phyloP scores from a whole-genome alignment of 2,113 vertebrate genomes.

The Oophaga pumilio region DNA sequence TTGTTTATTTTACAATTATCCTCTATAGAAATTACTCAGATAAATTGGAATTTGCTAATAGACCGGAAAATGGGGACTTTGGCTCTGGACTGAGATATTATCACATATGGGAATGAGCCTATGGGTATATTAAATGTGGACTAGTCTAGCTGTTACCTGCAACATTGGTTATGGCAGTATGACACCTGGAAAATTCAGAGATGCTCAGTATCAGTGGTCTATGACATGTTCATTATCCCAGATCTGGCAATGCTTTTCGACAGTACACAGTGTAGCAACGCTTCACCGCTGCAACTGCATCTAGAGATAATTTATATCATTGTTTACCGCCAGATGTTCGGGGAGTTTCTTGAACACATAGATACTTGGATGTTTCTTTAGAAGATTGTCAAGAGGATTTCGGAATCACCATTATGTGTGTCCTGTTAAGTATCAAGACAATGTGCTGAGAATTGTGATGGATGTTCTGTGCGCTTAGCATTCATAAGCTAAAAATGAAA shows the following conservation, averaged over 20 bases:
- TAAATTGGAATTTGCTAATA: constrained; percentile 7
- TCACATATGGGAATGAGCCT: not conserved
- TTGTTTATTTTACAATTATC: not conserved
- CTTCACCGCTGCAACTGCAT: constrained; percentile 1
- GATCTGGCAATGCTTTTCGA: constrained; percentile 19
- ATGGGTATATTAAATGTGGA: constrained; percentile 26
- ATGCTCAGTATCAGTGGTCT: constrained; percentile 17
- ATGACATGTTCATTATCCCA: constrained; percentile 33
- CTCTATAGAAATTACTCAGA: constrained; percentile 8
- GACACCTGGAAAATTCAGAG: constrained; percentile 33
- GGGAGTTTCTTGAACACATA: not conserved
- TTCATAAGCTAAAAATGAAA: not conserved
- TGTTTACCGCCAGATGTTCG: constrained; percentile 36
- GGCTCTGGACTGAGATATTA: constrained; percentile 4
- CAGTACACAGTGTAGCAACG: constrained; percentile 26
- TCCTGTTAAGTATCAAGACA: constrained; percentile 29
- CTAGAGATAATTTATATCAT: constrained; percentile 21
- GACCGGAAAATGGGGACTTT: not conserved
- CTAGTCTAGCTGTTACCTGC: not conserved
- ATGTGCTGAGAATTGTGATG: not conserved
- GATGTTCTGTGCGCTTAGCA: not conserved
- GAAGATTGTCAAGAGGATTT: constrained; percentile 19
- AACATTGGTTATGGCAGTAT: not conserved
- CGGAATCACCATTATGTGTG: constrained; percentile 5
- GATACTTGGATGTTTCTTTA: constrained; percentile 9